Percentiles rank a stretch among this genome's conserved stretches.
Evolutionary conservation across 2,113 vertebrate species (phyloP).

Genomic region (Thinocorus orbignyianus): DNA sequence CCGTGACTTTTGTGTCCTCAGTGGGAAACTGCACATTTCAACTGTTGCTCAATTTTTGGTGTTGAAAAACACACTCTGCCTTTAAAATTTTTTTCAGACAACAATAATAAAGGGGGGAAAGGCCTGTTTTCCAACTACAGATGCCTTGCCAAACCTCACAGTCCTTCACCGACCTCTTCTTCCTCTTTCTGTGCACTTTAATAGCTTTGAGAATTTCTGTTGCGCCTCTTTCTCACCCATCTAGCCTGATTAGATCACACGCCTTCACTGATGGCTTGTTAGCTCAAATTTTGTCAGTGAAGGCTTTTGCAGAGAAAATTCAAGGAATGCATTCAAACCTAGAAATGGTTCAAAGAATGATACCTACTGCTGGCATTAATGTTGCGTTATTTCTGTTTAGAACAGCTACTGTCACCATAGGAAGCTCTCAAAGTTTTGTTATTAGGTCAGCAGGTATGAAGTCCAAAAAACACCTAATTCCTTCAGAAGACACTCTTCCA

Average conservation of each 20-base stretch:
- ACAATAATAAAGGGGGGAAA: constrained; percentile 11
- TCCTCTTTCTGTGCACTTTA: background rate
- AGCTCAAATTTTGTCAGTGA: background rate
- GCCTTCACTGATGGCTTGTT: background rate
- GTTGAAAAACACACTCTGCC: background rate
- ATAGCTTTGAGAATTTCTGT: constrained; percentile 58
- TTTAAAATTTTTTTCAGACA: background rate
- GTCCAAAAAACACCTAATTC: background rate
- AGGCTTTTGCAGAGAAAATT: background rate
- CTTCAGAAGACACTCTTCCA: background rate
- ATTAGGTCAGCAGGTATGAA: background rate
- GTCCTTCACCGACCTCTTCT: constrained; percentile 50
- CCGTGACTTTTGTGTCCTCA: background rate
- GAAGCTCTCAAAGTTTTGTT: background rate
- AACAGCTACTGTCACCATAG: background rate
- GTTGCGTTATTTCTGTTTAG: background rate
- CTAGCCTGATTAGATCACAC: background rate
- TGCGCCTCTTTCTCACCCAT: constrained; percentile 30
- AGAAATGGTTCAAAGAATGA: background rate
- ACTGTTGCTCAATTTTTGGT: background rate
- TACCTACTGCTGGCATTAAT: background rate
- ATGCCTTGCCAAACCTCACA: constrained; percentile 64
- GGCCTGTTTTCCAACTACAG: background rate
- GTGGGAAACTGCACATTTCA: background rate
- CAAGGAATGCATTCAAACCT: background rate